Base-by-base conservation (phyloP, 2,113 vertebrate species). In the Entelurus aequoreus region DNA sequence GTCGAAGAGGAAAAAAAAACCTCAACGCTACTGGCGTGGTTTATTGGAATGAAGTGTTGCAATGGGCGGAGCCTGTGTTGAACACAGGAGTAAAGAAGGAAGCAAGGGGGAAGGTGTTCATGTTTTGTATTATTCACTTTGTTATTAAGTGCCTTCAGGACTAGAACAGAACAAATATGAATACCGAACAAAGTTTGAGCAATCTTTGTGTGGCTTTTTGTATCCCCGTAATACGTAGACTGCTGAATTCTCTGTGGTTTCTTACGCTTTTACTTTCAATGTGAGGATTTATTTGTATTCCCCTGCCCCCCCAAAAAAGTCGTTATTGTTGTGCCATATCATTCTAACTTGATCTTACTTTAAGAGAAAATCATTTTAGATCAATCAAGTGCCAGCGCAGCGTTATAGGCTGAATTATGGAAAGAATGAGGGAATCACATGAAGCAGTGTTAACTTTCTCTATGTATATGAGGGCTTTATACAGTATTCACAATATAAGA, bases 61-160 rank as follows among this genome's bases (percentile, higher is more conserved):
- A 60, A 64, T 1, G 66, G 68, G 52, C 46, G 52, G 64, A 71
- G 68, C 78, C 84, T 89, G 86, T 87, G 86, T 84, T 81, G 84
- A 86, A 66, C 87, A 82, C 84, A 86, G 87, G 56, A 19, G 42
- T 46, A 48, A 37, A 71, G 65, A 64, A 72, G 63, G 71, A 60
- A 50, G 54, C 69, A 48, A 68, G 58, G 50, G 37, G 65, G 53
- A 55, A 42, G 54, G 19, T 66, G 46, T 65, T 75, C 19, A 65
- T 80, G 67, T 85, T 86, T 78, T 79, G 82, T 65, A 60, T 83
- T 70, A 78, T 81, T 79, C 77, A 79, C 75, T 75, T 77, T 71
- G 54, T 91, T 68, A 76, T 90, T 81, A 95, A 97, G 95, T 97
- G 96, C 96, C 96, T 98, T 95, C 85, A 87, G 88, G 88, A 91